A percentile compares a stretch with the other conserved stretches of the same genome.
Evolutionary conservation across 2,888 invertebrate species (phyloP).

Genomic region (Hydrotaea cyrtoneurina): DNA sequence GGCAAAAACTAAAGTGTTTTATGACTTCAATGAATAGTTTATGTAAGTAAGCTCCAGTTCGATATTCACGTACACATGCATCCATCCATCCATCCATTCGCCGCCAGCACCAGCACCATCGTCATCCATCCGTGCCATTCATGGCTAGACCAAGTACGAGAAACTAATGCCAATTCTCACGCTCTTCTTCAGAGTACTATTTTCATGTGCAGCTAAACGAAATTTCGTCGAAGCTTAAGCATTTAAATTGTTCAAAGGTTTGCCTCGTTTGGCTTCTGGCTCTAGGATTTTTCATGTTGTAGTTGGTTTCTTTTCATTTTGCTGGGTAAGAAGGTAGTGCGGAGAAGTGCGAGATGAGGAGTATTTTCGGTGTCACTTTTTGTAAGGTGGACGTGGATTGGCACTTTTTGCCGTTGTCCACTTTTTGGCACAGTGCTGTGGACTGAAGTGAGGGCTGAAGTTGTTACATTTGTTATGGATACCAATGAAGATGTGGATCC

Average conservation of each 20-base stretch:
- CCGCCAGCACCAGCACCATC: background rate
- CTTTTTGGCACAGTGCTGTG: slow-evolving; percentile 22
- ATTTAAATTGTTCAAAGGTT: slow-evolving; percentile 10
- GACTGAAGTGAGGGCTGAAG: background rate
- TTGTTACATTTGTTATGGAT: too few species aligned
- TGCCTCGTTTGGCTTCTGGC: slow-evolving; percentile 40
- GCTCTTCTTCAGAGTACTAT: slow-evolving; percentile 54
- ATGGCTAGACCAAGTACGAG: slow-evolving; percentile 29
- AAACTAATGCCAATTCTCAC: slow-evolving; percentile 57
- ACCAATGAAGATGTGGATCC: too few species aligned
- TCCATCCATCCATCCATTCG: background rate
- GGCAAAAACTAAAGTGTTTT: slow-evolving; percentile 44
- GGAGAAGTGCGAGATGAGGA: background rate
- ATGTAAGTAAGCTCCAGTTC: slow-evolving; percentile 30
- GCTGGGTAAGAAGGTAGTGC: background rate
- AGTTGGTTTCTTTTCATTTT: too few species aligned
- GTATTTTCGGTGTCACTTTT: background rate
- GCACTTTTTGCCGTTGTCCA: slow-evolving; percentile 48
- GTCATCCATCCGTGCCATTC: slow-evolving; percentile 14
- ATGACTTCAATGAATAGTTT: slow-evolving; percentile 41
- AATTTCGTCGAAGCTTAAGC: slow-evolving; percentile 17
- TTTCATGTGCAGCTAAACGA: slow-evolving; percentile 23
- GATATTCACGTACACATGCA: slow-evolving; percentile 24
- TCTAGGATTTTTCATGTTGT: slow-evolving; percentile 1
- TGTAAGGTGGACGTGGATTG: slow-evolving; percentile 49